Base-by-base conservation (phyloP, 1,140 invertebrate species). In the Physella acuta region DNA sequence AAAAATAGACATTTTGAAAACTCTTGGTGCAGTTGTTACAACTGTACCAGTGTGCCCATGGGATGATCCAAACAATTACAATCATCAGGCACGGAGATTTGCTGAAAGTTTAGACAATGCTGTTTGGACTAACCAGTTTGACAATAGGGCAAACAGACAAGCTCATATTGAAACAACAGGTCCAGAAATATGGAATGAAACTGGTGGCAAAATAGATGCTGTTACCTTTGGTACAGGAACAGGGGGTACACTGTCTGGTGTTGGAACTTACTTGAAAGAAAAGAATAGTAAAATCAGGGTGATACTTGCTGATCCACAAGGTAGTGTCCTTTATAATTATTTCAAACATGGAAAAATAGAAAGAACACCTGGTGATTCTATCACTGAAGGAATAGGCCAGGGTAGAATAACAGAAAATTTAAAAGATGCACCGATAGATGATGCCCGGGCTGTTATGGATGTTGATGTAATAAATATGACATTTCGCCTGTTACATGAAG, bases 161-260 rank as follows among this genome's bases (percentile, higher is more conserved):
- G 84, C 85, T 17, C 87, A 87, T 68, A 79, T 85, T 26, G 82
- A 84, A 63, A 86, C 85, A 14, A 88, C 87, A 26, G 87, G 86
- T 17, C 86, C 86, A 44, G 87, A 88, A 79, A 87, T 88, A 37
- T 88, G 85, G 85, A 66, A 78, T 39, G 82, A 87, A 73, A 87
- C 87, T 37, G 76, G 73, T 64, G 82, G 82, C 1, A 82, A 79
- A 71, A 81, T 85, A 11, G 76, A 84, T 76, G 84, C 82, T 63
- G 81, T 85, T 11, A 78, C 81, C 3, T 84, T 85, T 78, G 79
- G 78, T 24, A 82, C 84, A 26, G 84, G 84, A 2, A 85, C 84
- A n/a, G 84, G 84, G 20, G 84, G 83, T 26, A 85, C 84, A 14
- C 67, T 85, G 8, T 79, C 80, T 65, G 82, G 84, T 39, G 81